A percentile compares a stretch with the other conserved stretches of the same genome.
These are phyloP conservation scores for Eulithis prunata DNA, from an alignment of 2,888 invertebrate species.

Conservation along the genomic window DNA sequence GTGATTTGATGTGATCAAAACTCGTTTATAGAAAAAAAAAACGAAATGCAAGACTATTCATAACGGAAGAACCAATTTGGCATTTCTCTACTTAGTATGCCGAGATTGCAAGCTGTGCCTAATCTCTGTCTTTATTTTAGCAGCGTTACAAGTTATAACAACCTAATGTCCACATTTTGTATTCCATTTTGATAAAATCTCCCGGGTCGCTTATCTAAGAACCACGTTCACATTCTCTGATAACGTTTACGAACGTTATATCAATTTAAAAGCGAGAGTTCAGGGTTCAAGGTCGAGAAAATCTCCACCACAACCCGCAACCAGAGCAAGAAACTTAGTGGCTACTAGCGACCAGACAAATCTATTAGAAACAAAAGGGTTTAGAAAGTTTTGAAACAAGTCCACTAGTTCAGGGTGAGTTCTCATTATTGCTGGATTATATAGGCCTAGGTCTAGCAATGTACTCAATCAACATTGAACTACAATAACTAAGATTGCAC, in stretches of 20 bases:
- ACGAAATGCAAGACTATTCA: background rate
- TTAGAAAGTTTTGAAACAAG: constrained; percentile 33
- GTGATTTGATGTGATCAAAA: background rate
- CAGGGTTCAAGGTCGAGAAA: constrained; percentile 10
- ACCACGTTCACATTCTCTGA: background rate
- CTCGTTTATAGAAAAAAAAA: background rate
- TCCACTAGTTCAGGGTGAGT: constrained; percentile 31
- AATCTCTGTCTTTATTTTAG: constrained; percentile 19
- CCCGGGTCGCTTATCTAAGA: background rate
- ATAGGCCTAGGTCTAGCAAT: constrained; percentile 11
- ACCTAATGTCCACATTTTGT: constrained; percentile 15
- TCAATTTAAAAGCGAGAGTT: constrained; percentile 2
- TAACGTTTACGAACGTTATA: background rate
- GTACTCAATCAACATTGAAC: constrained; percentile 6
- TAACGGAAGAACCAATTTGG: constrained; percentile 8
- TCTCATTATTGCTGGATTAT: constrained; percentile 28
- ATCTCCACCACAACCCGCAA: constrained; percentile 40
- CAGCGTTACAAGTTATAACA: constrained; percentile 9
- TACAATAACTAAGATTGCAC: background rate
- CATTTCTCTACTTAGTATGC: constrained; percentile 5
- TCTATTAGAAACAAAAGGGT: constrained; percentile 50
- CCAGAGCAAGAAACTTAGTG: constrained; percentile 46
- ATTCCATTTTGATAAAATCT: constrained; percentile 2
- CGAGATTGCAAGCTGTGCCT: constrained; percentile 27
- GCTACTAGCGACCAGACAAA: constrained; percentile 47